Conservation (phyloP, 2,888 invertebrate species). For the Caenorhabditis imperialis region DNA sequence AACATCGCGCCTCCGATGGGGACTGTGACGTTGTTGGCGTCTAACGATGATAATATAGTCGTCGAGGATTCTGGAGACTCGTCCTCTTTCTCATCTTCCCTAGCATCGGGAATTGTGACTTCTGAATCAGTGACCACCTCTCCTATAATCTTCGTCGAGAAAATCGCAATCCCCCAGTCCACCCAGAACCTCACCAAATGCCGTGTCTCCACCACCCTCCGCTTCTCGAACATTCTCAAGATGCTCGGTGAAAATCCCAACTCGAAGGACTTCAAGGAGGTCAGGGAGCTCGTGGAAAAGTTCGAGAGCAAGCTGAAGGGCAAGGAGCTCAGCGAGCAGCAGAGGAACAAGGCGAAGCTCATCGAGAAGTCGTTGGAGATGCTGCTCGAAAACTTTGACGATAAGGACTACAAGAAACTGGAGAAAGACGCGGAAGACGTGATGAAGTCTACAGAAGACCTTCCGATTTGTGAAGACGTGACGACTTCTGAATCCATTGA, state of each 20-base stretch:
- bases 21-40: constrained; percentile 40
- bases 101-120: constrained; percentile 20
- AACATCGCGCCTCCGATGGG: constrained; percentile 49
- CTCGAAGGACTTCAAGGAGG: constrained; percentile 57
- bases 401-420: constrained; percentile 22
- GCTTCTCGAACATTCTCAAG: constrained; percentile 57
- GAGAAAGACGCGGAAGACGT: constrained; percentile 39
- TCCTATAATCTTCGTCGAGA: constrained; percentile 53
- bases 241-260: constrained; percentile 59
- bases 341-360: constrained; percentile 30
- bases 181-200: constrained; percentile 21
- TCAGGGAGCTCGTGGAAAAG: constrained; percentile 34
- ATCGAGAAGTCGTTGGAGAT: constrained; percentile 53
- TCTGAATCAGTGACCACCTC: constrained; percentile 46
- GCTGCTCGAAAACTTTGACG: constrained; percentile 55
- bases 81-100: constrained; percentile 14
- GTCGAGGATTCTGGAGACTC: constrained; percentile 37
- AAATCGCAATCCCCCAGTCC: constrained; percentile 34
- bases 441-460: constrained; percentile 21
- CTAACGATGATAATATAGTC: constrained; percentile 36
- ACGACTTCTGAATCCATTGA: constrained; percentile 41
- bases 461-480: constrained; percentile 34
- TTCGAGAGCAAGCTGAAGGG: constrained; percentile 36
- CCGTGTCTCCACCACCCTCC: constrained; percentile 40
- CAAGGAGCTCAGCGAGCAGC: constrained; percentile 34